Evolutionary conservation across 1,140 invertebrate species (phyloP).

Genomic region (Diorhabda carinulata): DNA sequence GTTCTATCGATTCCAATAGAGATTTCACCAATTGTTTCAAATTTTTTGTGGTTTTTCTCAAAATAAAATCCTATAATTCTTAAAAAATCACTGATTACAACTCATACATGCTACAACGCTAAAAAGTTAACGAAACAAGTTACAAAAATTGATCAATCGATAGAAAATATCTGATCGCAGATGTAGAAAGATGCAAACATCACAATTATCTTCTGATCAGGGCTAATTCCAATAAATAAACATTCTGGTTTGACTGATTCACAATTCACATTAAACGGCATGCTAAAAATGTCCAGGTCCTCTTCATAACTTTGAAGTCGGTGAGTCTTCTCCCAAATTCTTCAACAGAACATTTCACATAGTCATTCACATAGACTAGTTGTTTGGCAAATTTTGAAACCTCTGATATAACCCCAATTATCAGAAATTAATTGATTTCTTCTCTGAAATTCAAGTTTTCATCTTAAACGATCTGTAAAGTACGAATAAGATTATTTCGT

Average conservation of each 20-base stretch:
- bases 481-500: conserved; percentile 3
- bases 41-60: too few relatives aligned
- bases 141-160: too few relatives aligned
- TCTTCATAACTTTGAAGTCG: too few relatives aligned
- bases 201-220: neutral
- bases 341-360: neutral
- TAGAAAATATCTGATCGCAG: neutral
- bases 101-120: too few relatives aligned
- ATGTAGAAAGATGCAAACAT: neutral
- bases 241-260: neutral
- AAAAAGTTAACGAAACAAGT: too few relatives aligned
- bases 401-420: neutral
- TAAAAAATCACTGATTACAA: too few relatives aligned
- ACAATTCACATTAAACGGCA: neutral
- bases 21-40: too few relatives aligned
- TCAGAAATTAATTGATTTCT: neutral
- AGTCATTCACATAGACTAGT: neutral
- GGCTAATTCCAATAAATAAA: neutral
- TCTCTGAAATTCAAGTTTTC: neutral
- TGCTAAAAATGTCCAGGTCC: neutral
- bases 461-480: neutral
- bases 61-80: too few relatives aligned
- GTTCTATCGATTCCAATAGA: too few relatives aligned
- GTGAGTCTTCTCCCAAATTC: neutral
- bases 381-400: neutral